These are phyloP conservation scores for Osmoderma eremita DNA, from an alignment of 2,888 invertebrate species.

Conservation along the genomic window DNA sequence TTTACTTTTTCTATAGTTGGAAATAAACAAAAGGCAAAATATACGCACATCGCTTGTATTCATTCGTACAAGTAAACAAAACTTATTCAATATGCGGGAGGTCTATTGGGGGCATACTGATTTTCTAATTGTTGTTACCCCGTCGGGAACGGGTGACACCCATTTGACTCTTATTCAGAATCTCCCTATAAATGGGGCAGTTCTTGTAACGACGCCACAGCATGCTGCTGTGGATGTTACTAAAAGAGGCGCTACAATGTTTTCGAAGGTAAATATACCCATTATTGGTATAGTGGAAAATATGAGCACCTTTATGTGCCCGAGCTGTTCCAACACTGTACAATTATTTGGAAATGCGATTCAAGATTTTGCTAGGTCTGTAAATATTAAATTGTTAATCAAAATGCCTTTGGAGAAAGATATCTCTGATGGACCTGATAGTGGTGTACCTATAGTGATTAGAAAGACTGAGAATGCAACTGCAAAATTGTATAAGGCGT, in stretches of 20 bases:
- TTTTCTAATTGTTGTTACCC: conserved; percentile 91
- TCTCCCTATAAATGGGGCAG: conserved; percentile 83
- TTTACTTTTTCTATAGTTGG: too few species aligned
- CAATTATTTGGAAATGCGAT: conserved; percentile 79
- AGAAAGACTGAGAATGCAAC: conserved; percentile 66
- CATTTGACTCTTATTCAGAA: conserved; percentile 92
- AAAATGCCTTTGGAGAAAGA: conserved; percentile 78
- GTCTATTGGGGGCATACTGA: conserved; percentile 92
- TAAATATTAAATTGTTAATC: conserved; percentile 74
- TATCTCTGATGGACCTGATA: conserved; percentile 76
- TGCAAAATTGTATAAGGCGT: conserved; percentile 50
- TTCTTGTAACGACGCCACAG: conserved; percentile 95
- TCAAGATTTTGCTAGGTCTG: conserved; percentile 69
- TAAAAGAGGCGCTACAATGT: conserved; percentile 87
- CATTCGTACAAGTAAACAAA: too few species aligned
- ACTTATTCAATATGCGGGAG: conserved; percentile 79
- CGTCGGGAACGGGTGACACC: conserved; percentile 96
- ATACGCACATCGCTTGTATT: too few species aligned
- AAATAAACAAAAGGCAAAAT: too few species aligned
- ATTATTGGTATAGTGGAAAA: conserved; percentile 91
- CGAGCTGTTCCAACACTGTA: conserved; percentile 78
- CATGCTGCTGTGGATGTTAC: conserved; percentile 88
- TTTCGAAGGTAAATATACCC: conserved; percentile 82
- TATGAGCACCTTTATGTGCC: conserved; percentile 84
- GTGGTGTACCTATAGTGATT: conserved; percentile 79